A percentile compares a stretch with the other conserved stretches of the same genome.
Conservation (phyloP, 2,888 invertebrate genomes). For the Pristionchus japonicus region DNA sequence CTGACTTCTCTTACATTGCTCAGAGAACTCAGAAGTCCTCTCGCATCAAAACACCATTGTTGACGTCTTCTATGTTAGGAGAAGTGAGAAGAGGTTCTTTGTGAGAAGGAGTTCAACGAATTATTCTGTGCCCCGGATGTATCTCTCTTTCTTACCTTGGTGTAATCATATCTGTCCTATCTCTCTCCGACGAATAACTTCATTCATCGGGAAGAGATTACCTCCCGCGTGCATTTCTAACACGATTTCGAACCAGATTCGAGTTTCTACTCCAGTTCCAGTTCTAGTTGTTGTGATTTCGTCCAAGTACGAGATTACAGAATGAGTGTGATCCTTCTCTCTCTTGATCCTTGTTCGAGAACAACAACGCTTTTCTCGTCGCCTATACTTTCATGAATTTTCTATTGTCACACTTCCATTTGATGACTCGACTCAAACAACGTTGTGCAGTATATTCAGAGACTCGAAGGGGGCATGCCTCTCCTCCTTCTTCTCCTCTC, state of each 20-base stretch:
- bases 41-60: background rate
- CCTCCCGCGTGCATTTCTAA: background rate
- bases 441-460: background rate
- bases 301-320: background rate
- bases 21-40: too few species aligned
- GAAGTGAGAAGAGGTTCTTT: background rate
- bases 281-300: background rate
- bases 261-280: background rate
- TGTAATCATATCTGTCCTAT: background rate
- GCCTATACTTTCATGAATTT: background rate
- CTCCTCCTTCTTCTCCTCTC: background rate
- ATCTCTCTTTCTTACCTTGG: background rate
- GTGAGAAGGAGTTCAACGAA: background rate
- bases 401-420: background rate
- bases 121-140: background rate
- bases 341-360: background rate
- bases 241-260: background rate
- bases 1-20: too few species aligned
- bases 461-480: background rate
- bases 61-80: background rate
- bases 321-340: background rate
- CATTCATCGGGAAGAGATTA: background rate
- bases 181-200: background rate
- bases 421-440: background rate
- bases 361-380: background rate